phyloP scores from a whole-genome alignment of 2,113 vertebrate species.

The Otus sunia region DNA sequence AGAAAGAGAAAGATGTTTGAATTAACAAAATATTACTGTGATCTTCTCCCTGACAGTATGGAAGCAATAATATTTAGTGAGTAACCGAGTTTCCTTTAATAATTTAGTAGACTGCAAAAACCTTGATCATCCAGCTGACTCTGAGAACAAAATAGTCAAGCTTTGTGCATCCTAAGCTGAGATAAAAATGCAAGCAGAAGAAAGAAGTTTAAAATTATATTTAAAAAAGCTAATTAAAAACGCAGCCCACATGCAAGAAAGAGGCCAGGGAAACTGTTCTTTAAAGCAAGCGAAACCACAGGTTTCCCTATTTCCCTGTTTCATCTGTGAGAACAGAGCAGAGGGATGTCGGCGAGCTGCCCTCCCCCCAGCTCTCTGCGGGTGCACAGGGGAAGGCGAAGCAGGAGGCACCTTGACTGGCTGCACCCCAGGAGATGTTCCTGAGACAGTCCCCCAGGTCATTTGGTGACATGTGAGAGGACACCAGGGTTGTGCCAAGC shows the following conservation, averaged over 20 bases:
- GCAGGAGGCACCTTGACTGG: fast-evolving
- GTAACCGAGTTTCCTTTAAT: constrained; percentile 4
- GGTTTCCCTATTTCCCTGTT: neutral
- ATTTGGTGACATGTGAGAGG: neutral
- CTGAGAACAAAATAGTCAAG: constrained; percentile 22
- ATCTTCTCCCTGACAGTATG: constrained; percentile 29
- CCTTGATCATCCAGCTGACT: constrained; percentile 38
- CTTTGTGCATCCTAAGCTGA: constrained; percentile 40
- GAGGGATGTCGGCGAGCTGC: neutral
- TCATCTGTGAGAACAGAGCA: neutral
- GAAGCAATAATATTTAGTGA: constrained; percentile 38
- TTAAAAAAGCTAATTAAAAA: neutral
- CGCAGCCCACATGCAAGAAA: neutral
- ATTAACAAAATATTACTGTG: constrained; percentile 69
- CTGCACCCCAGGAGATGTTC: too few relatives aligned
- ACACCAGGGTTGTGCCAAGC: neutral
- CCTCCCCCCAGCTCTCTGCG: fast-evolving
- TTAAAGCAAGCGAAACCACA: neutral
- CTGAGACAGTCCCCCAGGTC: neutral
- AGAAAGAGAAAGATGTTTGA: constrained; percentile 23
- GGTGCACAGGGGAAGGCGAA: fast-evolving
- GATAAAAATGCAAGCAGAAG: constrained; percentile 30
- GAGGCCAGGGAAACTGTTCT: neutral
- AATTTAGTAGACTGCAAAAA: constrained; percentile 45
- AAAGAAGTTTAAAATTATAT: neutral